A percentile compares a stretch with the other conserved stretches of the same genome.
Evolutionary conservation across 2,797 vertebrate genomes (phyloP).

Genomic region (Carduelis carduelis): DNA sequence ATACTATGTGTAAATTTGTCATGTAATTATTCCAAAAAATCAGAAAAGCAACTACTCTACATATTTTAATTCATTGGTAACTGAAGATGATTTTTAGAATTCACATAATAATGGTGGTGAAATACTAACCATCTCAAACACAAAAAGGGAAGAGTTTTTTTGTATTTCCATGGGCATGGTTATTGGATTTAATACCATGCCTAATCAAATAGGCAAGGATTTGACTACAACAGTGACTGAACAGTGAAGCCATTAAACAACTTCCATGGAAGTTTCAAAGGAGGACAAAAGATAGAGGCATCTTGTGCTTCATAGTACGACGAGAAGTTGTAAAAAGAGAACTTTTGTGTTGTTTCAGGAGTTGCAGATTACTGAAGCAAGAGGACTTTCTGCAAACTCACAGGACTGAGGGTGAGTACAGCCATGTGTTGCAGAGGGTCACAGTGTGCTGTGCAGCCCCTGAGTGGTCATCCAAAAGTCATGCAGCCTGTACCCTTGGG

Average conservation of each 20-base stretch:
- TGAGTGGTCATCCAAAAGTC: background rate
- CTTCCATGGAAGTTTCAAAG: background rate
- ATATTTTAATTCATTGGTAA: background rate
- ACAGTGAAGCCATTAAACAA: background rate
- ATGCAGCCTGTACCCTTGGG: background rate
- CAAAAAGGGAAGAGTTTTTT: background rate
- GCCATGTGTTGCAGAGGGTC: background rate
- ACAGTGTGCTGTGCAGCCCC: background rate
- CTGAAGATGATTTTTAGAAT: background rate
- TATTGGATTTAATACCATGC: background rate
- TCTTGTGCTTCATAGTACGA: background rate
- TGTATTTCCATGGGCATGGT: background rate
- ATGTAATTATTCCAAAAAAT: background rate
- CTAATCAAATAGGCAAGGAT: background rate
- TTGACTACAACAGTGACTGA: background rate
- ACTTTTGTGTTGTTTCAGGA: background rate
- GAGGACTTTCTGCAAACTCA: background rate
- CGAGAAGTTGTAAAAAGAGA: background rate
- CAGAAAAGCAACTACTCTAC: background rate
- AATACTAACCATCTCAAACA: background rate
- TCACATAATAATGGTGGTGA: background rate
- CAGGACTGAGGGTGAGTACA: accelerated
- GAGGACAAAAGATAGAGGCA: background rate
- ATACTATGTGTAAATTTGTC: background rate
- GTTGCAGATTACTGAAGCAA: background rate